These are phyloP conservation scores for Coelogynopora nodosa DNA, from an alignment of 2,888 invertebrate genomes.

Conservation along the genomic window DNA sequence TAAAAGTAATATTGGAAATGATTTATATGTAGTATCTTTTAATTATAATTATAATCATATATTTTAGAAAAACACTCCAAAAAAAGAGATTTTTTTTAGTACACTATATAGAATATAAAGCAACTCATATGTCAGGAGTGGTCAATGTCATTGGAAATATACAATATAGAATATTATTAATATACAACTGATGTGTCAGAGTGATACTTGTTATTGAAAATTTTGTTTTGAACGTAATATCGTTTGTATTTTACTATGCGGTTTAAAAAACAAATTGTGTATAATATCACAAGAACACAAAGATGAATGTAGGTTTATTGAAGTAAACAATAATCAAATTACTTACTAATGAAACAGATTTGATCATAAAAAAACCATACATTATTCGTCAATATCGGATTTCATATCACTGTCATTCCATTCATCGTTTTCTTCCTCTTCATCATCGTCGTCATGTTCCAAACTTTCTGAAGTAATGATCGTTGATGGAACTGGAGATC, in stretches of 20 bases:
- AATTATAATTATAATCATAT: too few species aligned
- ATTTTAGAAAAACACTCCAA: not conserved
- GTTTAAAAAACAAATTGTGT: not conserved
- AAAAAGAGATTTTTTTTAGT: not conserved
- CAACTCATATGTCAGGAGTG: not conserved
- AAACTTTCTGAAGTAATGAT: conserved; percentile 14
- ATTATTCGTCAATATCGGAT: conserved; percentile 8
- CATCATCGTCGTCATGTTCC: conserved; percentile 12
- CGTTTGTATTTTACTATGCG: not conserved
- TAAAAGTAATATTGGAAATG: not conserved
- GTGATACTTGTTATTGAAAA: conserved; percentile 15
- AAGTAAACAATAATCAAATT: conserved; percentile 25
- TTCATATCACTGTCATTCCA: conserved; percentile 5
- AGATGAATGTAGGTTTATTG: not conserved
- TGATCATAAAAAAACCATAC: conserved; percentile 1
- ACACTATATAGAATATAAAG: not conserved
- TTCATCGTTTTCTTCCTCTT: conserved; percentile 10
- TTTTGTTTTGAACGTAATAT: conserved; percentile 8
- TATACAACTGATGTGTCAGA: conserved; percentile 6
- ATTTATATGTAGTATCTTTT: too few species aligned
- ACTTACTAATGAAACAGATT: not conserved
- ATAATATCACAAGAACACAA: not conserved
- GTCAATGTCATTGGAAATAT: not conserved
- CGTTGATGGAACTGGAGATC: not conserved
- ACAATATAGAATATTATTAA: not conserved